Base-by-base conservation (phyloP, 2,888 invertebrate genomes). In the Sepiola atlantica region DNA sequence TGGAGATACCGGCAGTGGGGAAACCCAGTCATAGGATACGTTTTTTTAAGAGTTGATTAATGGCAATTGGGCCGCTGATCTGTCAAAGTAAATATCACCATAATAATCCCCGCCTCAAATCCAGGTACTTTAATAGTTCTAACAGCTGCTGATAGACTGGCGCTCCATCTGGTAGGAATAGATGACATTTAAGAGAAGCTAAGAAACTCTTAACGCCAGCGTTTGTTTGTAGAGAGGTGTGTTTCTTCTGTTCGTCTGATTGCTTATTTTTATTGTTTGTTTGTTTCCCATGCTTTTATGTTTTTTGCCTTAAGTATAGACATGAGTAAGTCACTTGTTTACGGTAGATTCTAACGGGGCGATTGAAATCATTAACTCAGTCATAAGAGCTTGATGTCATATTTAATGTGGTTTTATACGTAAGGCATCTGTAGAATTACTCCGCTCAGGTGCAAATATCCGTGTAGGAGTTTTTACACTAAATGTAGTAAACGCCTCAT, bases 111-210 rank as follows among this genome's bases (percentile, higher is more conserved):
- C 12, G n/a, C 77, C n/a, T n/a, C 77, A 77, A n/a, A 32, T 32
- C n/a, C n/a, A 77, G 77, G 77, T 77, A n/a, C 77, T 77, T 77
- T 77, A 77, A 77, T 77, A 77, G 77, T 77, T n/a, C 32, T 77
- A 32, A 77, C 77, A 32, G 77, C 77, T 77, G 77, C 77, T 32
- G n/a, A n/a, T 14, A n/a, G 77, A n/a, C n/a, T 77, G 4, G 32
- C 16, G 16, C 77, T 12, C 77, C 77, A 77, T 77, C 77, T 77
- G 77, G 14, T n/a, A n/a, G 10, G n/a, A 77, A 77, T 77, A 77
- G 77, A n/a, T 77, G 77, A 32, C n/a, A 77, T 32, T n/a, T 77
- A 32, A 77, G 14, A 77, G 77, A 16, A 14, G 8, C 14, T 32
- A 32, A 77, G n/a, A 77, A 77, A 77, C n/a, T 12, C n/a, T 12